phyloP scores from a whole-genome alignment of 2,113 vertebrate species.

The Cacatua alba region DNA sequence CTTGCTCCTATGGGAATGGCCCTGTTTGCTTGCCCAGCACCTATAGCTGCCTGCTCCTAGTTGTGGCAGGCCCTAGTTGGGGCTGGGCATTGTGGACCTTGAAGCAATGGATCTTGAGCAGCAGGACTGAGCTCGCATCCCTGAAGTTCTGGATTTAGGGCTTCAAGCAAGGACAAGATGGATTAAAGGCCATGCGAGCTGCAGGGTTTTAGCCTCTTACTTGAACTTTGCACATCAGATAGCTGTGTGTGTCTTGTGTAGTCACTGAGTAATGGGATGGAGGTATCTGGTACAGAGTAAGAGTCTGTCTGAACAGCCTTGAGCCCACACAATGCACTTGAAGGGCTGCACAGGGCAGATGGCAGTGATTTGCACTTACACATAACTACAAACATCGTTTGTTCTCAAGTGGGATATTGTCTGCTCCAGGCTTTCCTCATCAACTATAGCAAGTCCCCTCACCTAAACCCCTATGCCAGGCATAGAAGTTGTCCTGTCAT shows the following conservation, averaged over 20 bases:
- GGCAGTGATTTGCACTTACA: not conserved
- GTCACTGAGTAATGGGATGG: not conserved
- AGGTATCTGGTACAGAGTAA: not conserved
- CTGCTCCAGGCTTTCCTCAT: not conserved
- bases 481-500: not conserved
- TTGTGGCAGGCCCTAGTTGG: not conserved
- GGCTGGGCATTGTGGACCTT: not conserved
- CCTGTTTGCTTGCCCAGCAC: not conserved
- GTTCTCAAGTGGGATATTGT: fast-evolving
- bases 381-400: not conserved
- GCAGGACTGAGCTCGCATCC: not conserved
- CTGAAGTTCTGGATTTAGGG: not conserved
- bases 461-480: fast-evolving
- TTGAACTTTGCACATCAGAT: not conserved
- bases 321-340: fast-evolving
- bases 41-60: not conserved
- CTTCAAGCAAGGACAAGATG: not conserved
- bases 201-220: not conserved
- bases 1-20: not conserved
- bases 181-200: fast-evolving
- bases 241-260: not conserved
- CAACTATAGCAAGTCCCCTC: not conserved
- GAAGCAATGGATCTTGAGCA: not conserved
- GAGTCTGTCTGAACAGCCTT: not conserved
- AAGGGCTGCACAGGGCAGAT: not conserved